These are phyloP conservation scores for Fissipunctia ypsillon DNA, from an alignment of 2,888 invertebrate genomes.

Conservation along the genomic window DNA sequence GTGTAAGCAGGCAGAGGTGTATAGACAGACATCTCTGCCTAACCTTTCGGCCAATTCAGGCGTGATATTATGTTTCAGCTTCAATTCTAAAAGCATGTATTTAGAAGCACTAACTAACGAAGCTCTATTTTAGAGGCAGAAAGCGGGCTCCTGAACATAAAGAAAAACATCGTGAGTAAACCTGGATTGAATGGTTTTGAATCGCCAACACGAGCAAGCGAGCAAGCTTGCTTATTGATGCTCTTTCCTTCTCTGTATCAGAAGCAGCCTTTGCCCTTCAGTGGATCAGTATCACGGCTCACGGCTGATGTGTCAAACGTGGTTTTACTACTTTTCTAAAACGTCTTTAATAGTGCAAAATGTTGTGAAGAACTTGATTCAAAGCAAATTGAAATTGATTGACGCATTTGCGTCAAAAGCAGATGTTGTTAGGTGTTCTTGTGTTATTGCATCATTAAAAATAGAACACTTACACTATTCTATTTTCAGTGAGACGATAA, in stretches of 20 bases:
- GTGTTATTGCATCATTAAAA: neutral
- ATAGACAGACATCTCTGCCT: neutral
- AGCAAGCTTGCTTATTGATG: slow-evolving; percentile 21
- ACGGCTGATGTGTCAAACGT: neutral
- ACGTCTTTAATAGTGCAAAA: neutral
- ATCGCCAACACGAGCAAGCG: slow-evolving; percentile 26
- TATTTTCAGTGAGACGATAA: slow-evolving; percentile 34
- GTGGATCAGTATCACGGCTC: neutral
- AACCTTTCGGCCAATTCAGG: too few species aligned
- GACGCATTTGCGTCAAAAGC: neutral
- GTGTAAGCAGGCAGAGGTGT: neutral
- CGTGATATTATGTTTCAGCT: neutral
- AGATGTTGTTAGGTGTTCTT: neutral
- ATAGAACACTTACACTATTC: neutral
- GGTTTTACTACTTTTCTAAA: neutral
- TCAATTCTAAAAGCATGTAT: neutral
- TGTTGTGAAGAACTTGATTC: neutral
- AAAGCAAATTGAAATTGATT: neutral
- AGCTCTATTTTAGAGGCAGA: slow-evolving; percentile 28
- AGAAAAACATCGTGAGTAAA: slow-evolving; percentile 49
- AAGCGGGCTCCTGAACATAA: slow-evolving; percentile 28
- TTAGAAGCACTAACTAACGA: slow-evolving; percentile 32
- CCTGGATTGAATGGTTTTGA: slow-evolving; percentile 34
- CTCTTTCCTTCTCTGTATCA: slow-evolving; percentile 27
- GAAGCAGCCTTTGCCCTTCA: slow-evolving; percentile 3